A percentile compares a stretch with the other conserved stretches of the same genome.
phyloP scores from a whole-genome alignment of 2,888 invertebrate genomes.

The Muschampia plurimacula region DNA sequence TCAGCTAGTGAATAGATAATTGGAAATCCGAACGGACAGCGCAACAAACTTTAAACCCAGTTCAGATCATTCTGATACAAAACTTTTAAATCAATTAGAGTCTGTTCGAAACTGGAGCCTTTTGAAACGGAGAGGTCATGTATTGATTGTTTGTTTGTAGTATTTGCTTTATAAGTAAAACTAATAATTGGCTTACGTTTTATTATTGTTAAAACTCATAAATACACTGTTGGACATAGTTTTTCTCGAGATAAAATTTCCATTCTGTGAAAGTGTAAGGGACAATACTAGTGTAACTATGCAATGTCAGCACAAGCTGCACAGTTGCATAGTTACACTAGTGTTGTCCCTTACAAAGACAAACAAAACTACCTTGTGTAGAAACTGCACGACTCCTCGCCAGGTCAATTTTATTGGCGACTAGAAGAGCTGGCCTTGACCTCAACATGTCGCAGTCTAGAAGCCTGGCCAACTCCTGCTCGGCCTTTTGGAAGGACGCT shows the following conservation, averaged over 20 bases:
- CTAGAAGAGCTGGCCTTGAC: constrained; percentile 92
- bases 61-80: neutral
- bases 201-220: too few species aligned
- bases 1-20: neutral
- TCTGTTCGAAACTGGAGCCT: neutral
- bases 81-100: constrained; percentile 9
- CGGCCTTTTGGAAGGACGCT: constrained; percentile 93
- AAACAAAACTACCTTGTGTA: constrained; percentile 92
- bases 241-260: too few species aligned
- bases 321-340: too few species aligned
- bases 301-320: too few species aligned
- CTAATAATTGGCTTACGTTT: too few species aligned
- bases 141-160: neutral
- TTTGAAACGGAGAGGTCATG: neutral
- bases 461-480: constrained; percentile 91
- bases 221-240: too few species aligned
- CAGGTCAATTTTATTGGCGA: constrained; percentile 97
- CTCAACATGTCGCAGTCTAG: constrained; percentile 92
- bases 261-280: too few species aligned
- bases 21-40: neutral
- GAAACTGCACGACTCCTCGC: constrained; percentile 95
- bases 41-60: neutral
- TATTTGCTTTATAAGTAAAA: too few species aligned
- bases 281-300: too few species aligned
- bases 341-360: too few species aligned